Base-by-base conservation (phyloP, 2,113 vertebrate species). In the Aptenodytes forsteri region DNA sequence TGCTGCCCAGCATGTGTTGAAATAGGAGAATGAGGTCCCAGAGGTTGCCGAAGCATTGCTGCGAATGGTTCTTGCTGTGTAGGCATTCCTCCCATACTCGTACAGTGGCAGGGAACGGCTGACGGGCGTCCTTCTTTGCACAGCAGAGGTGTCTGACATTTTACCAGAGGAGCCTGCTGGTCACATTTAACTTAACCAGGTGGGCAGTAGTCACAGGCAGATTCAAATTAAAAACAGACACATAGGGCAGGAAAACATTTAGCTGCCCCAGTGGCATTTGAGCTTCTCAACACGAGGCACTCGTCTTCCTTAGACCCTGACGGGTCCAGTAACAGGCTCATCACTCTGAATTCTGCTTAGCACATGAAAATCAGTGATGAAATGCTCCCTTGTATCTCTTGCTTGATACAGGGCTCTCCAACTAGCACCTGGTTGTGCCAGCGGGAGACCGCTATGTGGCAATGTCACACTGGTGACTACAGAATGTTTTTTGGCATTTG, bases 401-500 rank as follows among this genome's bases (percentile, higher is more conserved):
- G 20, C 26, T 21, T 23, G 17, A 8, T 11, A 1, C 23, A 67
- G 49, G 32, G 46, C 70, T 92, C 34, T 34, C 7, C 67, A 42
- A 6, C 66, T 36, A 59, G 2, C 58, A 11, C 34, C 26, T 70
- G 76, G 11, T 1, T 36, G n/a, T 93, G 32, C 20, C 59, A 10
- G 1, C 16, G 7, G 30, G 3, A n/a, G 9, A 8, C 7, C 4
- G 3, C 46, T 0, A 7, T 18, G 38, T 85, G 66, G 61, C 75
- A 80, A 8, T 2, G 15, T 27, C 56, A 16, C 65, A 6, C 36
- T n/a, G 58, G 55, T 69, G 4, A 2, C 58, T 16, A 6, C 8
- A n/a, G 32, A 14, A 3, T 2, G 9, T 4, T 7, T 27, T 47
- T 15, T 56, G 75, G 44, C 6, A 0, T 9, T 4, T 13, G 44